These are phyloP conservation scores for Synaphobranchus kaupii DNA, from an alignment of 2,797 vertebrate genomes.

Conservation along the genomic window DNA sequence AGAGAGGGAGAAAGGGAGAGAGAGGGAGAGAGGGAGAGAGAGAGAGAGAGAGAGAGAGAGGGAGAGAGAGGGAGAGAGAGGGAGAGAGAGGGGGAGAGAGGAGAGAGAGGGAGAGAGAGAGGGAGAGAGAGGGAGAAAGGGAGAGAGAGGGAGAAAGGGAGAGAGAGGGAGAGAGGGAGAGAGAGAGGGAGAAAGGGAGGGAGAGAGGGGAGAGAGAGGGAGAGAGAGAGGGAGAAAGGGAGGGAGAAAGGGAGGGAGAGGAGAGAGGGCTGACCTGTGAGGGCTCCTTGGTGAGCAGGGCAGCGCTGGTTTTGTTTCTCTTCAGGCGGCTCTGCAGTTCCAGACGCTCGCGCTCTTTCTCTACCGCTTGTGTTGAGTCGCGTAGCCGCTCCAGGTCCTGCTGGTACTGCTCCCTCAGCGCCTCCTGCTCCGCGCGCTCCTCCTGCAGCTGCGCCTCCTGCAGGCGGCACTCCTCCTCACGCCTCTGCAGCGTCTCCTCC, in stretches of 20 bases:
- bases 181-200: not conserved
- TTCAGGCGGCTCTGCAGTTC: conserved; percentile 63
- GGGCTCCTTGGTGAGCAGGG: conserved; percentile 56
- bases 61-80: not conserved
- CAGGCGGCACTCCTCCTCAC: conserved; percentile 64
- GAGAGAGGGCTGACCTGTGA: not conserved
- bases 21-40: no score
- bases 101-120: no score
- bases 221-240: not conserved
- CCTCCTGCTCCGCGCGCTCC: conserved; percentile 74
- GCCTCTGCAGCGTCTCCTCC: conserved; percentile 66
- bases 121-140: conserved; percentile 25
- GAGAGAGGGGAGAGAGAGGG: not conserved
- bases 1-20: no score
- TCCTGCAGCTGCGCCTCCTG: conserved; percentile 64
- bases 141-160: conserved; percentile 67
- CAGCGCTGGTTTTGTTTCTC: conserved; percentile 64
- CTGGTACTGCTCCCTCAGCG: conserved; percentile 80
- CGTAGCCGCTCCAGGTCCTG: conserved; percentile 86
- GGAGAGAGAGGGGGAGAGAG: conserved; percentile 44
- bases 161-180: not conserved
- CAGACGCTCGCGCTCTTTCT: conserved; percentile 76
- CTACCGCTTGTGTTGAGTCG: conserved; percentile 75
- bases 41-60: no score
- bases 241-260: no score